Percentiles rank a stretch among this genome's conserved stretches.
These are phyloP conservation scores for Drosophila percnosoma DNA, from an alignment of 2,888 invertebrate genomes.

Conservation along the genomic window DNA sequence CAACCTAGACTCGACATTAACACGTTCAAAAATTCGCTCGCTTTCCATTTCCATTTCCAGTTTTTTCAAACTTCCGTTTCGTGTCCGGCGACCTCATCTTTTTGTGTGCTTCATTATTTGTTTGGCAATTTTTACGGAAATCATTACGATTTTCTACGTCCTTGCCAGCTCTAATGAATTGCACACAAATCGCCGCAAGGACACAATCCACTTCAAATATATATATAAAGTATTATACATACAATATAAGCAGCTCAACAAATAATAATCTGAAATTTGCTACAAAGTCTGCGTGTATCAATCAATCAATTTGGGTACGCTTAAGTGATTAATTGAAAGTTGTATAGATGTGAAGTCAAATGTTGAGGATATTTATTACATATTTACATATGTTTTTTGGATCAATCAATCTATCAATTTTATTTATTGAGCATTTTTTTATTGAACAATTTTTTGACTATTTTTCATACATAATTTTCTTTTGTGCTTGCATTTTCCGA, in stretches of 20 bases:
- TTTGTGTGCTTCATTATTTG: conserved; percentile 51
- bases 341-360: background rate
- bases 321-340: background rate
- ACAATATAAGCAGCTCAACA: background rate
- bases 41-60: background rate
- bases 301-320: background rate
- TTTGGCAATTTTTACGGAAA: conserved; percentile 56
- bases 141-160: conserved; percentile 47
- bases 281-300: background rate
- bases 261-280: background rate
- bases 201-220: conserved; percentile 3
- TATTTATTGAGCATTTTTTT: background rate
- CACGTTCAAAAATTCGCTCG: conserved; percentile 62
- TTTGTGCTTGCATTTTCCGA: background rate
- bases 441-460: background rate
- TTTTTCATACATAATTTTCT: background rate
- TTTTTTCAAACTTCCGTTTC: conserved; percentile 44
- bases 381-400: background rate
- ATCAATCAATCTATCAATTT: background rate
- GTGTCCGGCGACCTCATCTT: conserved; percentile 5
- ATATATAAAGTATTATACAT: background rate
- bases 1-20: conserved; percentile 61
- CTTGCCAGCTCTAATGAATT: conserved; percentile 51
- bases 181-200: conserved; percentile 22
- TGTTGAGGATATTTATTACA: background rate